Evolutionary conservation across 2,797 vertebrate genomes (phyloP), one percentile per base, ranked within the genome.

Genomic region (Thripadectes ignobilis): DNA sequence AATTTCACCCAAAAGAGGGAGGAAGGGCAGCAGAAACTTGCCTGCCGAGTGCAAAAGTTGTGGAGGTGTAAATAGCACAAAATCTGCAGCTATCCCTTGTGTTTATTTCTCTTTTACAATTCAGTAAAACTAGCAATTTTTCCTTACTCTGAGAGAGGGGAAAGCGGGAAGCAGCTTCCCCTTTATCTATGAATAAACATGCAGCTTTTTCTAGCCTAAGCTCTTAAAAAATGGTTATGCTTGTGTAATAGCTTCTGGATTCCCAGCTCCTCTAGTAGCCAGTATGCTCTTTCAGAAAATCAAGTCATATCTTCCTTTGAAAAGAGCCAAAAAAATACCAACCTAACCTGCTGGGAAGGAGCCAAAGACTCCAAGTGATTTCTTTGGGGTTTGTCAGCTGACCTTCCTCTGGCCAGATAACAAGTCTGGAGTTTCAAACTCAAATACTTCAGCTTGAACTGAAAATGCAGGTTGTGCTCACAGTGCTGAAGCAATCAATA

Each of bases 111-210:
- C 58, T 85, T 86, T 54, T 73, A 91, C 85, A 86, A 22, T 67
- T 92, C 59, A 52, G 69, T 89, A 58, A 75, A 93, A 80, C 69
- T 63, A 38, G 51, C 43, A 23, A 9, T 51, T 93, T 93, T 93
- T 85, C 89, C 66, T 89, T 89, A 83, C 71, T 88, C 75, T 15
- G 29, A 88, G 66, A 67, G 3, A 11, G 79, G 95, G 82, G 55
- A 59, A 86, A 88, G 66, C 2, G 0, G 54, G 52, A 94, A 90
- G 62, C 94, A 88, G 51, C 61, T 93, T 93, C 57, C 32, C 55
- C 72, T 89, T 84, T 82, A 92, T 91, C 91, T 88, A 43, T 92
- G 91, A 93, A 95, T 92, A 94, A 96, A 81, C 80, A 88, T 82
- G 45, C 48, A 88, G 76, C 66, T 95, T 95, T 78, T 96, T 96